phyloP scores from a whole-genome alignment of 2,113 vertebrate species.

The Sander vitreus region DNA sequence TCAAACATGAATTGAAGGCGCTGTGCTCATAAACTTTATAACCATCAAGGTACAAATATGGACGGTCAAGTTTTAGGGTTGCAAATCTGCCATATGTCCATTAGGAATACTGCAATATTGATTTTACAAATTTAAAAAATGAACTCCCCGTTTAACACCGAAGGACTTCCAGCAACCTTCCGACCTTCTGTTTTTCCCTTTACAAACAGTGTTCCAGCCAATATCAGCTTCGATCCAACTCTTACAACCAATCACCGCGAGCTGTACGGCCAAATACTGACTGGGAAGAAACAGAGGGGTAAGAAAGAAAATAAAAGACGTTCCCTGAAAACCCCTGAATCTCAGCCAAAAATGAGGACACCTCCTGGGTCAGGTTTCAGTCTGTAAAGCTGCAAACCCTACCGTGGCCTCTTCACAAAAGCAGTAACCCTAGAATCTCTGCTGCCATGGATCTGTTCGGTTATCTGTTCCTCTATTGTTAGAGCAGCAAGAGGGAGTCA shows the following conservation, averaged over 20 bases:
- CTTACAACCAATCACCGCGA: conserved; percentile 1
- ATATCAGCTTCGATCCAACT: not conserved
- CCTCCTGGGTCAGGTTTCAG: conserved; percentile 31
- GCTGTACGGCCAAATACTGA: conserved; percentile 9
- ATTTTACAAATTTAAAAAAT: not conserved
- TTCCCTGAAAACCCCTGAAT: conserved; percentile 26
- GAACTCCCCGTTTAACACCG: not conserved
- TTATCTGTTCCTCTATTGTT: conserved; percentile 41
- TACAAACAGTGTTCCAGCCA: conserved; percentile 5
- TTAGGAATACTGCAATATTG: too few species aligned
- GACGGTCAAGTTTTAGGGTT: not conserved
- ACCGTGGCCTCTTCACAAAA: not conserved
- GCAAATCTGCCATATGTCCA: too few species aligned
- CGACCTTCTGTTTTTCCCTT: not conserved
- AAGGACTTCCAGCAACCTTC: not conserved
- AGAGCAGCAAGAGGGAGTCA: conserved; percentile 38
- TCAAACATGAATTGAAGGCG: not conserved
- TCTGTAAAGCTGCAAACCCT: not conserved
- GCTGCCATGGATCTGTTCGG: conserved; percentile 21
- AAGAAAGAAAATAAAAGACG: not conserved
- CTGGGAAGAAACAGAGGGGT: not conserved
- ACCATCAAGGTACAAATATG: not conserved
- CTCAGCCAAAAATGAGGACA: conserved; percentile 32
- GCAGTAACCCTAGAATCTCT: conserved; percentile 1
- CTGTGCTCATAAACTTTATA: not conserved